phyloP scores from a whole-genome alignment of 2,797 vertebrate genomes.

The Brachyalestes nurse region DNA sequence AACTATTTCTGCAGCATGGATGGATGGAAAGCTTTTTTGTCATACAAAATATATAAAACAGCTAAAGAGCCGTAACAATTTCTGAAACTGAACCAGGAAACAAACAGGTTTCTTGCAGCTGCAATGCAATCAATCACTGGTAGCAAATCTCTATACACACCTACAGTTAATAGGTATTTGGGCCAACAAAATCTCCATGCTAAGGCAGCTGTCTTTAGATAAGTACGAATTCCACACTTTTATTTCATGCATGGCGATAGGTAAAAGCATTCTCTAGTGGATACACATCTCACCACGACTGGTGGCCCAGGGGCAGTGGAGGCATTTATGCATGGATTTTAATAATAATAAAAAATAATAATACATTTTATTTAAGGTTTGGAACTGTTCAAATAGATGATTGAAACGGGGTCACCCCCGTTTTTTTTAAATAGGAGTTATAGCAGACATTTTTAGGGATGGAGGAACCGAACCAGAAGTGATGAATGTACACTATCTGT shows the following conservation, averaged over 20 bases:
- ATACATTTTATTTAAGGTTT: too few relatives aligned
- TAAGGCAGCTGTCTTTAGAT: constrained; percentile 54
- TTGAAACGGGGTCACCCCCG: too few relatives aligned
- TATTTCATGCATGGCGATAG: constrained; percentile 60
- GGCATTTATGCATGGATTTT: constrained; percentile 68
- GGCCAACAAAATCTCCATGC: constrained; percentile 48
- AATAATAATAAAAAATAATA: too few relatives aligned
- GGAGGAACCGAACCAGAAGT: too few relatives aligned
- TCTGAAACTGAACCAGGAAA: constrained; percentile 40
- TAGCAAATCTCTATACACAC: neutral
- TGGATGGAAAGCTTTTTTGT: constrained; percentile 33
- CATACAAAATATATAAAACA: constrained; percentile 40
- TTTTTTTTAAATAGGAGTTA: too few relatives aligned
- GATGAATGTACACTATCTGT: too few relatives aligned
- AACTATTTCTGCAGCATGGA: constrained; percentile 23
- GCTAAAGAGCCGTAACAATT: constrained; percentile 26
- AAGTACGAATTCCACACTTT: constrained; percentile 60
- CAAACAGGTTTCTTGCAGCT: constrained; percentile 11
- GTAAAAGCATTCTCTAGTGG: constrained; percentile 59
- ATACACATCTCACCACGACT: constrained; percentile 63
- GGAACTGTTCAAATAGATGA: too few relatives aligned
- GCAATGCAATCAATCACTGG: neutral
- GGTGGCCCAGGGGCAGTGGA: constrained; percentile 58
- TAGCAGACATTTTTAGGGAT: too few relatives aligned
- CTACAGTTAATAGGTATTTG: constrained; percentile 46